phyloP scores from a whole-genome alignment of 2,888 invertebrate species.

The Drosophila rubida region DNA sequence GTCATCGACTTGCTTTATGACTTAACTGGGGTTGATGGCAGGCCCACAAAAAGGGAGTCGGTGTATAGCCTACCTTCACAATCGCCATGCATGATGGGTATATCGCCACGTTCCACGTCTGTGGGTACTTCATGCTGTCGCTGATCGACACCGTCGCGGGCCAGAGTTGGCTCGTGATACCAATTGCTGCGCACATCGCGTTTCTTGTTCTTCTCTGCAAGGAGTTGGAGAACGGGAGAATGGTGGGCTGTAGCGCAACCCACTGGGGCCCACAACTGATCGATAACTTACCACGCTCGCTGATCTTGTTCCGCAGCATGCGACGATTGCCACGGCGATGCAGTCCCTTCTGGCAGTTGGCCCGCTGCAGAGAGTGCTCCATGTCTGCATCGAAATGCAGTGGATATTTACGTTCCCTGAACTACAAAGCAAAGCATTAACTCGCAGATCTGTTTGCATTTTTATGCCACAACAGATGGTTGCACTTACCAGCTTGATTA shows the following conservation, averaged over 20 bases:
- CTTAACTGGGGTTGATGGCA: conserved; percentile 27
- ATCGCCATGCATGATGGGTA: conserved; percentile 87
- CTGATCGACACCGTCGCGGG: conserved; percentile 78
- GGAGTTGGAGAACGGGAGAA: conserved; percentile 5
- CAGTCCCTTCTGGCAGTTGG: conserved; percentile 84
- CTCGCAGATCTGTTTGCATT: not conserved
- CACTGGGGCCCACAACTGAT: conserved; percentile 34
- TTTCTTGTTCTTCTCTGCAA: conserved; percentile 84
- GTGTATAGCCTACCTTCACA: conserved; percentile 85
- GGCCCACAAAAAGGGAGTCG: not conserved
- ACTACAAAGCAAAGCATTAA: conserved; percentile 59
- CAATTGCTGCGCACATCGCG: conserved; percentile 85
- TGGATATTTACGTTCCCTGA: conserved; percentile 85
- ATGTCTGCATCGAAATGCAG: conserved; percentile 84
- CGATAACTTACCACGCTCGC: conserved; percentile 81
- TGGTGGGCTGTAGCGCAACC: conserved; percentile 47
- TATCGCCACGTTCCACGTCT: conserved; percentile 88
- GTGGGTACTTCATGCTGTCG: conserved; percentile 82
- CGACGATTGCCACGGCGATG: conserved; percentile 83
- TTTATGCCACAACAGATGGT: not conserved
- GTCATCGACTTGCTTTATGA: conserved; percentile 58
- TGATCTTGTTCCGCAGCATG: conserved; percentile 83
- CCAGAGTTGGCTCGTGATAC: conserved; percentile 78
- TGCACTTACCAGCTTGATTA: conserved; percentile 83
- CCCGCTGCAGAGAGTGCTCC: conserved; percentile 83